Base-by-base conservation (phyloP, 1,140 invertebrate genomes). In the Holcopasites calliopsidis region DNA sequence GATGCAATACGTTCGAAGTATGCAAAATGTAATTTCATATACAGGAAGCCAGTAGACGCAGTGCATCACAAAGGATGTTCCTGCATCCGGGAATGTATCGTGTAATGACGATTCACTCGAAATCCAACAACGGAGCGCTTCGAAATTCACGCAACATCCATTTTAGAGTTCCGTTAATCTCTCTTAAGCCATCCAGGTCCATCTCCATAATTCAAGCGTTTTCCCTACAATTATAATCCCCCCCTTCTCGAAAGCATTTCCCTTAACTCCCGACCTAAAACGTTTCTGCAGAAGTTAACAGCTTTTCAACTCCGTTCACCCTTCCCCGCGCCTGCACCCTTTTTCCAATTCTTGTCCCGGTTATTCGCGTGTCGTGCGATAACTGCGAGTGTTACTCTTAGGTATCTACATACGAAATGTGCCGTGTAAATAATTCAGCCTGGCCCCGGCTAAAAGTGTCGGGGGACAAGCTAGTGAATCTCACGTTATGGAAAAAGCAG, bases 341-440 rank as follows among this genome's bases (percentile, higher is more conserved):
- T 66, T 57, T 54, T 54, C 47, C 35, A 61, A 31, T 57, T 69
- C 50, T 64, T 68, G 28, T 52, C 58, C 55, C 42, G 44, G 74
- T 64, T 57, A 50, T 54, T 28, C 50, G 38, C 72, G 38, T 31
- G 16, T 28, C 33, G 28, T 28, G 71, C 72, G 62, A 74, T 77
- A 82, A 80, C 71, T 57, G 62, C 64, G 40, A 80, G 71, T 55
- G 55, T 35, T 73, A 69, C 60, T 70, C 61, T 33, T 40, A 55
- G 54, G 74, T 70, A 71, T 82, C 74, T 84, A 82, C 72, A 74
- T n/a, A n/a, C n/a, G 69, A 68, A 80, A 10, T 66, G 61, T 54
- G 74, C 60, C 79, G 52, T 76, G 82, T 77, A 85, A 85, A 85
- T 85, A 84, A 85, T 85, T 85, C 79, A 84, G 47, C 28, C 49